Evolutionary conservation across 2,113 vertebrate species (phyloP).

Genomic region (Patagioenas fasciata): DNA sequence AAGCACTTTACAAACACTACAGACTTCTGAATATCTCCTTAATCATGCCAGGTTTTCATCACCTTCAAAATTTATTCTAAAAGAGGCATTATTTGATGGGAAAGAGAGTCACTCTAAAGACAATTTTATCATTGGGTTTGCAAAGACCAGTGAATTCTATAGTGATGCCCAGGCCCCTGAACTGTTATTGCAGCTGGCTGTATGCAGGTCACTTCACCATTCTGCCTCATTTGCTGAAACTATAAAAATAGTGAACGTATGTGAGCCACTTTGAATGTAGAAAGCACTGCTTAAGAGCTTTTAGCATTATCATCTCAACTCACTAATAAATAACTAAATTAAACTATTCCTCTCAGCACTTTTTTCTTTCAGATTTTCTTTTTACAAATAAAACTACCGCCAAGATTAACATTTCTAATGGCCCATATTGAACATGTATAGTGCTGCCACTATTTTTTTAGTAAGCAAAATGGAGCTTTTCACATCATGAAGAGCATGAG

Average conservation of each 20-base stretch:
- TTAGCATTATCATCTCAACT: not conserved
- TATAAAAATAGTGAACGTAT: not conserved
- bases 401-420: not conserved
- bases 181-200: not conserved
- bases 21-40: constrained; percentile 32
- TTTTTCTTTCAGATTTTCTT: not conserved
- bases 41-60: constrained; percentile 37
- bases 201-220: not conserved
- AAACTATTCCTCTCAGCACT: not conserved
- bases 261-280: not conserved
- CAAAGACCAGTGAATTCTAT: not conserved
- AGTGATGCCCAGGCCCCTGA: not conserved
- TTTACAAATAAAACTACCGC: not conserved
- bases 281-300: not conserved
- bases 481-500: not conserved
- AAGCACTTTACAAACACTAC: constrained; percentile 35
- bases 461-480: not conserved
- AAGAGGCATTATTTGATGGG: not conserved
- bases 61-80: not conserved
- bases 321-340: not conserved
- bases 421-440: not conserved
- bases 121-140: not conserved
- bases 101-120: not conserved
- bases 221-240: not conserved
- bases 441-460: not conserved